Conservation (phyloP, 2,113 vertebrate species). For the Pachycephala philippinensis region DNA sequence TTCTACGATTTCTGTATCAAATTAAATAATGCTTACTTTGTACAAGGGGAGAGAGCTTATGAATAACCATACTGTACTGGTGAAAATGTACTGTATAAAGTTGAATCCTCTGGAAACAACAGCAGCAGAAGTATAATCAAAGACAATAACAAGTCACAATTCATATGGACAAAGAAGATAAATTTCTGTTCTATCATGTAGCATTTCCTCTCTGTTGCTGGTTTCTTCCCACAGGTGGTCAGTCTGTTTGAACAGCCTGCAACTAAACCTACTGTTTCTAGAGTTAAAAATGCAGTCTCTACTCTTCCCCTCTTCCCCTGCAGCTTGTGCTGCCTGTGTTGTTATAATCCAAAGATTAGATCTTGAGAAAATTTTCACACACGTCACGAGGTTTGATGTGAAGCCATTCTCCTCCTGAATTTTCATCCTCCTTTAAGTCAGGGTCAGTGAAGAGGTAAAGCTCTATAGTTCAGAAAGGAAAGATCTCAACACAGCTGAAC, state of each 20-base stretch:
- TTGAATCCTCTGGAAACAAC: background rate
- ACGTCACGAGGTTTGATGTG: background rate
- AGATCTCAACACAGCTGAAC: background rate
- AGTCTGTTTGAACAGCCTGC: background rate
- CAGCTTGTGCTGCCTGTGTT: background rate
- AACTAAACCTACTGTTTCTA: background rate
- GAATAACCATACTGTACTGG: background rate
- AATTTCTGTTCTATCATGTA: background rate
- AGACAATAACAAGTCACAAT: background rate
- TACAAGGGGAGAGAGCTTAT: background rate
- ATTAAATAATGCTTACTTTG: background rate
- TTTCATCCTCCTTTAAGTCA: background rate
- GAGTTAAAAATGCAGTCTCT: background rate
- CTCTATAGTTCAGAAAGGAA: background rate
- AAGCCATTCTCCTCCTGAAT: background rate
- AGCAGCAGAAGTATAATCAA: background rate
- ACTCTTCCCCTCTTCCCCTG: background rate
- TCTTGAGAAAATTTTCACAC: background rate
- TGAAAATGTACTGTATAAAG: background rate
- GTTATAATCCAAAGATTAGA: background rate
- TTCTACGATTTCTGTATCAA: background rate
- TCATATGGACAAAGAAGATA: background rate
- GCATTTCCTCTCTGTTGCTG: background rate
- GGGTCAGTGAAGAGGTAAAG: background rate
- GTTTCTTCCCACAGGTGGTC: background rate